Evolutionary conservation across 2,888 invertebrate species (phyloP), one percentile per base, ranked within the genome.

Genomic region (Electrophaes corylata): DNA sequence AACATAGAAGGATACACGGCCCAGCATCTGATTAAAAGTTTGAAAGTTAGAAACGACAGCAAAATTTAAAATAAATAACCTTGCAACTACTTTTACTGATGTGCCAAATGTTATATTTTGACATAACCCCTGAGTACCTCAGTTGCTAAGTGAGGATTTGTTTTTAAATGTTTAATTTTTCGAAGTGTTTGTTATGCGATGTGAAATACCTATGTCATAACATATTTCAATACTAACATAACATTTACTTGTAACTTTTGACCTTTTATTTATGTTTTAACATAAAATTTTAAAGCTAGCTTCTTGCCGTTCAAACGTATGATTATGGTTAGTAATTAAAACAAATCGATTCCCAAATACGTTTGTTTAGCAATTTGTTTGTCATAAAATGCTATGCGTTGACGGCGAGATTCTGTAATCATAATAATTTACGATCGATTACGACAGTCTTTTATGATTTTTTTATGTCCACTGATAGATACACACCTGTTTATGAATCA

Each of bases 201-300:
- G 16, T 16, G 4, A 14, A 47, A 47, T 18, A 35, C 29, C 41
- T 39, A 57, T 60, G 46, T 47, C 60, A 59, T 59, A 65, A 59
- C 53, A 58, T 57, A 54, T 55, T 62, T 66, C 51, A 54, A 60
- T 58, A 60, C 41, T 47, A 60, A 33, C 59, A 56, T 62, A 64
- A 64, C 58, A 60, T 11, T 52, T 41, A 69, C 70, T 70, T 47
- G 70, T 64, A 65, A 57, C 52, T 57, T 62, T 60, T 70, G 66
- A 72, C 70, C 73, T 75, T 73, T 57, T 54, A 51, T 48, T 64
- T 63, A 67, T 62, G 64, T 56, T 57, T 41, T 5, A 48, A 31
- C 57, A 65, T 67, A 60, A 66, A 64, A 65, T 55, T 53, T 62
- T 59, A 64, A 44, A 58, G 53, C 55, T 52, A 57, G 48, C 60